A percentile compares a stretch with the other conserved stretches of the same genome.
Conservation (phyloP, 2,888 invertebrate genomes). For the Luperina nickerlii region DNA sequence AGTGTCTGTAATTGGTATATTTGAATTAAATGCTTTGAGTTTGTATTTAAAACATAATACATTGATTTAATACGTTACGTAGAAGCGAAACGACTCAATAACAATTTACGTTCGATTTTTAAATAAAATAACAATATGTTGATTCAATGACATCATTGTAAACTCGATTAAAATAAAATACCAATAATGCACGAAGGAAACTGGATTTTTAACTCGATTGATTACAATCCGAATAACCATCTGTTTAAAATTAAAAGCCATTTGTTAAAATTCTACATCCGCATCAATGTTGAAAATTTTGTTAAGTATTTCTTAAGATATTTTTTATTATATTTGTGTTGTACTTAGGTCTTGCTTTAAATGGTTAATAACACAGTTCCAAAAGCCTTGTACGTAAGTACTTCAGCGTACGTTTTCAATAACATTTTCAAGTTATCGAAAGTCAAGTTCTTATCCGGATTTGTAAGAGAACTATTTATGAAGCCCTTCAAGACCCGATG, state of each 20-base stretch:
- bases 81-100: background rate
- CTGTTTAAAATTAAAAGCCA: background rate
- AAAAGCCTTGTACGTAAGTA: background rate
- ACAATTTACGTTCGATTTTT: background rate
- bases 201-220: constrained; percentile 17
- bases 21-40: no score
- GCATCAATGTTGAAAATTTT: background rate
- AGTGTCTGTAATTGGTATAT: no score
- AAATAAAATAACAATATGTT: background rate
- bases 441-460: background rate
- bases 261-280: background rate
- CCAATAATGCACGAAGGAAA: background rate
- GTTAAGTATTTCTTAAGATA: background rate
- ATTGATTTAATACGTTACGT: background rate
- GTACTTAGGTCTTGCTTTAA: background rate
- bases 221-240: background rate
- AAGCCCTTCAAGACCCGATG: background rate
- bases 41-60: background rate
- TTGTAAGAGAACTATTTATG: background rate
- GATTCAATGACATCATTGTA: constrained; percentile 34
- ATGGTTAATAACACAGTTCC: background rate
- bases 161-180: constrained; percentile 12
- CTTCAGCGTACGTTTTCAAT: background rate
- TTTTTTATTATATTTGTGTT: background rate
- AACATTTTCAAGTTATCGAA: background rate